Conservation (phyloP, 1,140 invertebrate species). For the Drosophila bipectinata region DNA sequence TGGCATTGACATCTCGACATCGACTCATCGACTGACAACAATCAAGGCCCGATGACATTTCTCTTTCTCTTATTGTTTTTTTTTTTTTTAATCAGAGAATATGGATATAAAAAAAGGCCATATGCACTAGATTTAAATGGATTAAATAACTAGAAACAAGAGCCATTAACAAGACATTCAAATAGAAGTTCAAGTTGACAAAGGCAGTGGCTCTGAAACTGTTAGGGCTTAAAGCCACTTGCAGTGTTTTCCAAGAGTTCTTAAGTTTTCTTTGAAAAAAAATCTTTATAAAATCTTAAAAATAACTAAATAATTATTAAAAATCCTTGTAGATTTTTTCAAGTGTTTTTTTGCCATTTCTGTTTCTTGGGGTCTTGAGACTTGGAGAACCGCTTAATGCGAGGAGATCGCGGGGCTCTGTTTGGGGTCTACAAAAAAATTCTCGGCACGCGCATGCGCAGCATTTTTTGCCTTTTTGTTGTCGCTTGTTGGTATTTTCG, state of each 20-base stretch:
- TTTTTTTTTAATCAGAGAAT: no score
- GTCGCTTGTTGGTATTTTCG: constrained; percentile 13
- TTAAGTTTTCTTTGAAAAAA: no score
- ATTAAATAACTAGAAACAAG: no score
- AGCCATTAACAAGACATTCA: no score
- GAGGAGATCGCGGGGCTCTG: constrained; percentile 5
- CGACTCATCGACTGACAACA: constrained; percentile 35
- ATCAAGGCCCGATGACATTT: constrained; percentile 38
- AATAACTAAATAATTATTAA: neutral
- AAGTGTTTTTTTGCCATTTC: constrained; percentile 5
- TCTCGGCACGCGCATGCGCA: constrained; percentile 48
- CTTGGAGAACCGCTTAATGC: neutral
- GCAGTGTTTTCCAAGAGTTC: no score
- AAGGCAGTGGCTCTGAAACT: neutral
- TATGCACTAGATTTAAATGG: no score
- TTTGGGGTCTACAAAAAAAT: constrained; percentile 12
- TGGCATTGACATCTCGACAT: constrained; percentile 10
- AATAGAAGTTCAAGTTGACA: no score
- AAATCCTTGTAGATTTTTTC: neutral
- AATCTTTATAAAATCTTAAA: neutral
- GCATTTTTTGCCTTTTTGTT: constrained; percentile 44
- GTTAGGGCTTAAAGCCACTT: neutral
- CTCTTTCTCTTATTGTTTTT: constrained; percentile 15
- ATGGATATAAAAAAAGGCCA: no score
- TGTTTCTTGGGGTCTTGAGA: neutral